Conservation (phyloP, 2,797 vertebrate genomes). For the Pygocentrus nattereri region DNA sequence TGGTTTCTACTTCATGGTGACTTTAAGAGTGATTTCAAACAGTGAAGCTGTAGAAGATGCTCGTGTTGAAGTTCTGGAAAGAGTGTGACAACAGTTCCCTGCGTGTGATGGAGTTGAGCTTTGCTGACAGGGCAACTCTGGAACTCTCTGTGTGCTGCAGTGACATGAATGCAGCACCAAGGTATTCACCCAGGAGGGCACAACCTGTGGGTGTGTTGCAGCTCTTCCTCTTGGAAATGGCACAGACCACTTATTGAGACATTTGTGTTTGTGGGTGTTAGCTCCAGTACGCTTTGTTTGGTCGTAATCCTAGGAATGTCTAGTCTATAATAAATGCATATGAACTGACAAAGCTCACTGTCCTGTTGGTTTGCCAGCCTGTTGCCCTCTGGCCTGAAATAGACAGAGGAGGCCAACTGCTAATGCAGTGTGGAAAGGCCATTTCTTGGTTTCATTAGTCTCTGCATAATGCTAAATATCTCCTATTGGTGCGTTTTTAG, state of each 20-base stretch:
- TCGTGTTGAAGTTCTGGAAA: conserved; percentile 45
- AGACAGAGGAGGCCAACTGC: not conserved
- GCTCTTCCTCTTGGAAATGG: conserved; percentile 1
- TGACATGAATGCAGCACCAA: conserved; percentile 64
- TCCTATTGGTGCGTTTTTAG: too few species aligned
- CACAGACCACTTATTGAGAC: conserved; percentile 11
- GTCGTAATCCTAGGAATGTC: not conserved
- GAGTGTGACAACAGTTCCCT: conserved; percentile 31
- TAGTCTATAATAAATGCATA: not conserved
- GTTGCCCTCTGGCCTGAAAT: not conserved
- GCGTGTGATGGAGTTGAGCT: conserved; percentile 40
- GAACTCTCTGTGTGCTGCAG: conserved; percentile 61
- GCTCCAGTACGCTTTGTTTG: not conserved
- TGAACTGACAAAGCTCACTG: not conserved
- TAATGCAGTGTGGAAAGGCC: not conserved
- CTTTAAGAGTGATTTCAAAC: not conserved
- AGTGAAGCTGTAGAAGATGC: conserved; percentile 34
- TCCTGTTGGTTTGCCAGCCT: not conserved
- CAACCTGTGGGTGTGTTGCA: conserved; percentile 36
- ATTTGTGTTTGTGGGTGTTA: conserved; percentile 23
- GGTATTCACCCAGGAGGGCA: conserved; percentile 62
- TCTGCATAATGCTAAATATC: not conserved
- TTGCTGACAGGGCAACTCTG: conserved; percentile 70
- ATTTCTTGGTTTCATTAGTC: not conserved
- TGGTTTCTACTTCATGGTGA: not conserved